phyloP scores from a whole-genome alignment of 2,797 vertebrate genomes.

The Gymnodraco acuticeps region DNA sequence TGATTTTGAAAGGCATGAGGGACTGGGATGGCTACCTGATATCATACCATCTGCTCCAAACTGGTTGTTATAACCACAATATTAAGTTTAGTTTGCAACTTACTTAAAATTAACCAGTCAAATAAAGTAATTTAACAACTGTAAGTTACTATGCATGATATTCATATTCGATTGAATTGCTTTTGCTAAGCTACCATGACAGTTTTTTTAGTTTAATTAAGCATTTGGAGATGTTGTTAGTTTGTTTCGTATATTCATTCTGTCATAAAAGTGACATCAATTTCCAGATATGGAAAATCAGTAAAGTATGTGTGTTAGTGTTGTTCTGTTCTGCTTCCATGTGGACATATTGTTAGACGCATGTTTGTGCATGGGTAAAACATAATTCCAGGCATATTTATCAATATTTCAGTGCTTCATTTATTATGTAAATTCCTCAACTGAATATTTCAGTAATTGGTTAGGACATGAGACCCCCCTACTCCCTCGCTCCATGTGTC shows the following conservation, averaged over 20 bases:
- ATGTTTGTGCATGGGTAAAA: slow-evolving; percentile 71
- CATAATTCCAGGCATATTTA: slow-evolving; percentile 76
- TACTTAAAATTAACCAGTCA: not conserved
- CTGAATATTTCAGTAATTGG: slow-evolving; percentile 83
- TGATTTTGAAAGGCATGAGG: slow-evolving; percentile 26
- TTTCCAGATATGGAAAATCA: not conserved
- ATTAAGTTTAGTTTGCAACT: slow-evolving; percentile 10
- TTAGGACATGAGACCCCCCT: slow-evolving; percentile 70
- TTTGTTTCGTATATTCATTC: not conserved
- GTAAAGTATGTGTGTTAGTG: slow-evolving; percentile 23
- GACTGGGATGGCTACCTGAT: slow-evolving; percentile 31
- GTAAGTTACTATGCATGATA: not conserved
- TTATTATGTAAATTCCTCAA: slow-evolving; percentile 85
- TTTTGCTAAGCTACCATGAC: not conserved
- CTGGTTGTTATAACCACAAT: not conserved
- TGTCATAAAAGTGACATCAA: slow-evolving; percentile 10
- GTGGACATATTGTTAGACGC: slow-evolving; percentile 64
- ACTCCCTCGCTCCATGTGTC: slow-evolving; percentile 66
- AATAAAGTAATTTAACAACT: not conserved
- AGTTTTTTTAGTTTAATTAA: not conserved
- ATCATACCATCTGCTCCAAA: slow-evolving; percentile 23
- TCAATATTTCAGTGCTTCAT: slow-evolving; percentile 85
- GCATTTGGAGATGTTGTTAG: not conserved
- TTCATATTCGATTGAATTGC: not conserved
- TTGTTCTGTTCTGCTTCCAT: slow-evolving; percentile 39